Evolutionary conservation across 1,140 invertebrate species (phyloP), one percentile per base, ranked within the genome.

Genomic region (Scaptomyza montana): DNA sequence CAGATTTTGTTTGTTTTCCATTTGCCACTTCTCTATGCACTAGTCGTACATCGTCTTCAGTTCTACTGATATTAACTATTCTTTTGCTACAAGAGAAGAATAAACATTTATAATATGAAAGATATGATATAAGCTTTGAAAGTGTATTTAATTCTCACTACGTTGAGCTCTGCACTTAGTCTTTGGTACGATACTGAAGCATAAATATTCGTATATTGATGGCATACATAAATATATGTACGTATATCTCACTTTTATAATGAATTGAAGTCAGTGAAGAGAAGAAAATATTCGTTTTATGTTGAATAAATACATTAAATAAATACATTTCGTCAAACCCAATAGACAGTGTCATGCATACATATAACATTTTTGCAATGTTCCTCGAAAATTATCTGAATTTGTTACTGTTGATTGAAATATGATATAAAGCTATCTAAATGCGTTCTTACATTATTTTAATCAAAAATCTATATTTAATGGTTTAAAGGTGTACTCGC

Each of bases 1-100:
- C 93, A 74, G 94, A 94, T 93, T 95, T 95, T 93, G 93, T 95
- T 93, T 95, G 94, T 92, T 93, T 94, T 92, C 93, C 93, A 93
- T 93, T 92, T 93, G 93, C 93, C 92, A 93, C 93, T 93, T 94
- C 93, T 85, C 93, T 94, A 82, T 94, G 93, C 92, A 94, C 93
- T 93, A 94, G 94, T 92, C 94, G 93, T 89, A 95, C 93, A 89
- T 95, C 93, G 90, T 95, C 95, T 93, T 95, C 95, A 90, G 95
- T 95, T 86, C 94, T 95, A 93, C 95, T 95, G 85, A 95, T 93
- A 92, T 95, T 93, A 93, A 94, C 94, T 93, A 95, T 94, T 93
- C 95, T 95, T 93, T 95, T 95, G 93, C 94, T 94, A 94, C 93
- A 94, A 94, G 80, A 86, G 79, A 92, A 92, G 74, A 91, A 91